phyloP scores from a whole-genome alignment of 2,113 vertebrate species.

The Plecturocebus donacophilus region DNA sequence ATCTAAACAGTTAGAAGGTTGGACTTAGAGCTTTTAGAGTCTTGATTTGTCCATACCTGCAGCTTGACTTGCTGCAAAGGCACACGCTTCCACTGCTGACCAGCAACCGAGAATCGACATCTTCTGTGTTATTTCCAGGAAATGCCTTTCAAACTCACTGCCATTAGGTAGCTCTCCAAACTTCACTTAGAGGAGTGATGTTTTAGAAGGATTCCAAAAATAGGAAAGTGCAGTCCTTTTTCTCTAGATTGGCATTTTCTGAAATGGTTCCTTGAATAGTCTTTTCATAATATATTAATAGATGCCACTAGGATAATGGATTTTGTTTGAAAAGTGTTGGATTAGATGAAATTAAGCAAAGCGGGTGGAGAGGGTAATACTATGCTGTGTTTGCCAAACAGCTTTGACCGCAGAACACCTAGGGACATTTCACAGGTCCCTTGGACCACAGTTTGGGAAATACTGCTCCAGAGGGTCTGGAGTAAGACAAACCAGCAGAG shows the following conservation, averaged over 20 bases:
- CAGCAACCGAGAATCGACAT: background rate
- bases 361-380: background rate
- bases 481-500: background rate
- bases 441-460: background rate
- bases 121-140: background rate
- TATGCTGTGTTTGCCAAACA: background rate
- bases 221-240: background rate
- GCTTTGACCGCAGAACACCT: background rate
- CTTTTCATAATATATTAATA: background rate
- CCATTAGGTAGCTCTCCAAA: background rate
- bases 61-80: background rate
- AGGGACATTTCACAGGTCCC: background rate
- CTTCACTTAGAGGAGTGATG: background rate
- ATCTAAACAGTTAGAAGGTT: background rate
- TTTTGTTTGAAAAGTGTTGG: background rate
- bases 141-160: background rate
- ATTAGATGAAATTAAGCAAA: slow-evolving; percentile 1
- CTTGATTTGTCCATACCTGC: background rate
- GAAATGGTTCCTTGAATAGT: background rate
- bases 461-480: background rate
- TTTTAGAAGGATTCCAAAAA: background rate
- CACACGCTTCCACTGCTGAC: background rate
- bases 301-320: background rate
- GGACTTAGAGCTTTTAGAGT: background rate
- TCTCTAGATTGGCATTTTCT: background rate